Evolutionary conservation across 2,113 vertebrate species (phyloP).

Genomic region (Halcyon senegalensis): DNA sequence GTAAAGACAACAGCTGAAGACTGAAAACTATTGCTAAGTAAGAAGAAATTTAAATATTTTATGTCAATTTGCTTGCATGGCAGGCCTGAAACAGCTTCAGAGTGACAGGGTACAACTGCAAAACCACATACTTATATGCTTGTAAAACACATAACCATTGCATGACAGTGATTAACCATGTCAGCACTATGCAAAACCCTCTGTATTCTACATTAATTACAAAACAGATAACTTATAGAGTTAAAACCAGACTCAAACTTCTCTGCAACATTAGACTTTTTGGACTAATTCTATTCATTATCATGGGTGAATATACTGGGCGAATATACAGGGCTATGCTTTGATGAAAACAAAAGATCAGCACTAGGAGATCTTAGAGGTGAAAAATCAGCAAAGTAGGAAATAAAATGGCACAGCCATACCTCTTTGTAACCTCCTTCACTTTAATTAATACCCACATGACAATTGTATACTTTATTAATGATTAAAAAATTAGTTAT

Average conservation of each 20-base stretch:
- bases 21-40: not conserved
- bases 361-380: not conserved
- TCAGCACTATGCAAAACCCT: not conserved
- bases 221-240: not conserved
- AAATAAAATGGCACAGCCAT: not conserved
- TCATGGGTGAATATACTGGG: not conserved
- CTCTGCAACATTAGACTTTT: not conserved
- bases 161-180: not conserved
- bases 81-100: not conserved
- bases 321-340: not conserved
- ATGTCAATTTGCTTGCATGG: not conserved
- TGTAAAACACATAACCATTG: not conserved
- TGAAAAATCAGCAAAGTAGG: not conserved
- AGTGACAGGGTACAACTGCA: not conserved
- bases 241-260: not conserved
- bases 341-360: not conserved
- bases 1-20: not conserved
- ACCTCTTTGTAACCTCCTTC: not conserved
- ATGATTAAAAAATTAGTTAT: not conserved
- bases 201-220: not conserved
- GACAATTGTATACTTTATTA: not conserved
- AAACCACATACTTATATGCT: not conserved
- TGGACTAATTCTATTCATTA: not conserved
- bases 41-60: not conserved
- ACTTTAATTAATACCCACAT: not conserved